Evolutionary conservation across 2,797 vertebrate genomes (phyloP), one percentile per base, ranked within the genome.

Genomic region (Gymnocypris eckloni): DNA sequence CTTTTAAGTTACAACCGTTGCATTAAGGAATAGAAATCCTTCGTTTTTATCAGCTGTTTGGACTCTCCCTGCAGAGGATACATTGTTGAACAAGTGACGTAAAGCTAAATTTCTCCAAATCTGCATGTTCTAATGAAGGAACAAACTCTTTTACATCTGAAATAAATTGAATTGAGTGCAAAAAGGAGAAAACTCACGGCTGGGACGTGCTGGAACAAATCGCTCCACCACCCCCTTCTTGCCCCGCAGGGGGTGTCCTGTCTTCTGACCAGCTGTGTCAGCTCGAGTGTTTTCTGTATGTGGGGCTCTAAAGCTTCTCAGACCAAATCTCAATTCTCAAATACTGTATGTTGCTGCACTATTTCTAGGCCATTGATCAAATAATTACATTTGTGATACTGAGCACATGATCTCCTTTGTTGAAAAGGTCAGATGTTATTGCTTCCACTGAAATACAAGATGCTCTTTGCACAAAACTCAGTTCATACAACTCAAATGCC

Each of bases 201-300:
- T 64, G 10, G 25, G 84, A 86, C 84, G 3, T 86, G 84, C 78
- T 86, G 69, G 67, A 86, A 86, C 78, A 86, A 64, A 61, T 64
- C 70, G 28, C 25, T 56, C 78, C 33, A 50, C 15, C 54, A 4
- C 41, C 77, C 54, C 69, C 54, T 56, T 52, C 41, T 81, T 64
- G 22, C 69, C 78, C 84, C 69, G 4, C 59, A 81, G 78, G 84
- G 78, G 69, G 78, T 83, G 84, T 81, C 78, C 54, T 64, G 77
- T 86, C 78, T 81, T 71, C 69, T 73, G 84, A 86, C 84, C 78
- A 86, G 84, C 84, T 86, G 84, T 86, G 73, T 84, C 82, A 84
- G 73, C 82, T 76, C 77, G 33, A 56, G n/a, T 28, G 56, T 86
- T 85, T 85, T 80, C 66, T 85, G 66, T 79, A 9, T 72, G 15